Evolutionary conservation across 92 coral and sea anemone species (phyloP), one percentile per base, ranked within the genome.

Genomic region (Virgularia gustaviana): DNA sequence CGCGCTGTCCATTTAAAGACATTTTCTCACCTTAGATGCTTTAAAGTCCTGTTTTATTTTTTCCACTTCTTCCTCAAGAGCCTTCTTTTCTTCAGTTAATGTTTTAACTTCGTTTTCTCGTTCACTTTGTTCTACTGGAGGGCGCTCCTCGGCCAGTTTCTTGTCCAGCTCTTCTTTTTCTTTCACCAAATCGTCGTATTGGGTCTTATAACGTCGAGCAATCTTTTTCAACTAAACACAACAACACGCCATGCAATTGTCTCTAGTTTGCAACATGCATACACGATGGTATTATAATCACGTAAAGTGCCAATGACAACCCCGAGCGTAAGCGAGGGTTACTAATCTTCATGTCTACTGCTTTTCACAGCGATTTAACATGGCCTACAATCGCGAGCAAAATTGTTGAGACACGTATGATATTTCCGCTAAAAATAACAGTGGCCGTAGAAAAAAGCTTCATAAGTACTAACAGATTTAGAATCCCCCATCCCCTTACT

Each of bases 171-270:
- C 88, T 28, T 77, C 75, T 34, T 85, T 64, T 52, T 82, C 90
- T 44, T 83, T 68, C 6, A 67, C 57, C 60, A 76, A 83, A 30
- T 90, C 97, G 61, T 91, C 97, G 47, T 57, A 83, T 62, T 89
- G 96, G 8, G 97, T 77, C 70, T 89, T 91, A 76, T 91, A 91
- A 38, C 90, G 90, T 37, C 96, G 96, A 52, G 97, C 97, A 58
- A 91, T 91, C 41, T 87, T 76, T 79, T 89, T 91, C 15, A 91
- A 87, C 97, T 91, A 34, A 3, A 70, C 51, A 15, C n/a, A n/a
- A n/a, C n/a, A n/a, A n/a, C n/a, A n/a, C n/a, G n/a, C n/a, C n/a
- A n/a, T n/a, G n/a, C n/a, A n/a, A n/a, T n/a, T n/a, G n/a, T n/a
- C n/a, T n/a, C n/a, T n/a, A n/a, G n/a, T 9, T 5, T 3, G 11